A percentile compares a stretch with the other conserved stretches of the same genome.
phyloP scores from a whole-genome alignment of 2,797 vertebrate species.

The Anableps anableps region DNA sequence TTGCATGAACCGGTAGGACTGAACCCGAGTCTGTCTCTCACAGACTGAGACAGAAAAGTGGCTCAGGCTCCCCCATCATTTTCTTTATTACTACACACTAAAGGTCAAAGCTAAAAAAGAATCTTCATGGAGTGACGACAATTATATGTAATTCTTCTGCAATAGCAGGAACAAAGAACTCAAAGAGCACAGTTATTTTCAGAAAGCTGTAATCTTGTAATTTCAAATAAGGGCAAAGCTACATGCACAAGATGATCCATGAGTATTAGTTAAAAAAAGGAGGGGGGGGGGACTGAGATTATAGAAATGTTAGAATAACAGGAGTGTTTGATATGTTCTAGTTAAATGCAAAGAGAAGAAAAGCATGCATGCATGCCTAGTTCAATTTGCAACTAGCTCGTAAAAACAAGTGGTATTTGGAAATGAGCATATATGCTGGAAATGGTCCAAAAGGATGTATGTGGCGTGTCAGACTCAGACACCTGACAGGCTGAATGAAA shows the following conservation, averaged over 20 bases:
- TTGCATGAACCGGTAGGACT: constrained; percentile 57
- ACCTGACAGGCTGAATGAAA: not conserved
- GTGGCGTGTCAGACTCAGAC: not conserved
- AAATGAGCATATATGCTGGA: constrained; percentile 10
- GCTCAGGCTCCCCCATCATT: constrained; percentile 81
- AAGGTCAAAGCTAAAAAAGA: constrained; percentile 86
- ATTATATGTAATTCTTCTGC: constrained; percentile 90
- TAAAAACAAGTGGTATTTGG: constrained; percentile 14
- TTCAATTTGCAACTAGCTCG: constrained; percentile 18
- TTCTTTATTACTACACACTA: constrained; percentile 84
- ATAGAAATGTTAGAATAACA: constrained; percentile 52
- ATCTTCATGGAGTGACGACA: constrained; percentile 83
- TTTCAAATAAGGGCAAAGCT: constrained; percentile 80
- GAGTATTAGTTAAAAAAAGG: constrained; percentile 74
- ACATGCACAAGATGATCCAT: constrained; percentile 66
- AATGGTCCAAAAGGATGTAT: constrained; percentile 5
- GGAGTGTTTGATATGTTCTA: constrained; percentile 28
- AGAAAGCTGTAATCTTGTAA: constrained; percentile 87
- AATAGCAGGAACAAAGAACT: constrained; percentile 84
- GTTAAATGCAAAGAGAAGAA: constrained; percentile 18
- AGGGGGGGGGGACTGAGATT: too few species aligned
- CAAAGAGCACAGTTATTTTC: constrained; percentile 85
- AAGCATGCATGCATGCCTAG: constrained; percentile 1
- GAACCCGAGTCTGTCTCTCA: constrained; percentile 58
- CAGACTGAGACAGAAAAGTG: constrained; percentile 64